phyloP scores from a whole-genome alignment of 1,140 invertebrate genomes.

The Augochlora pura region DNA sequence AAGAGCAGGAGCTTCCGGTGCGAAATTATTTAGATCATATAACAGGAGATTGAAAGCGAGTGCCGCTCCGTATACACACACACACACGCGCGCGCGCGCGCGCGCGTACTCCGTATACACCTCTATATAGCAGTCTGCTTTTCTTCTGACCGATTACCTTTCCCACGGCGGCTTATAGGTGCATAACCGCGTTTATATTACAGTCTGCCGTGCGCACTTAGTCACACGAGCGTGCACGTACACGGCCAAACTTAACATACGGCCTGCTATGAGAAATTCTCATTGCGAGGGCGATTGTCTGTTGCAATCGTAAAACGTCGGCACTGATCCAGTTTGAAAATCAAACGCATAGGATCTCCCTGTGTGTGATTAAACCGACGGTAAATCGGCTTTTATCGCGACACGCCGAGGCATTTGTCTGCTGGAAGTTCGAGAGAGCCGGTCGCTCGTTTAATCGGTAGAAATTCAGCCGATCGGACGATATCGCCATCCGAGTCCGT shows the following conservation, averaged over 20 bases:
- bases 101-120: constrained; percentile 18
- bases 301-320: constrained; percentile 61
- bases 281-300: constrained; percentile 64
- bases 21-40: constrained; percentile 34
- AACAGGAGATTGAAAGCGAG: constrained; percentile 34
- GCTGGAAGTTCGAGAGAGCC: too few species aligned
- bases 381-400: constrained; percentile 12
- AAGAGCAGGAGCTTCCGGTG: neutral
- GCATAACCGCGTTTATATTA: constrained; percentile 68
- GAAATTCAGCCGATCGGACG: too few species aligned
- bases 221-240: constrained; percentile 46
- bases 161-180: constrained; percentile 69
- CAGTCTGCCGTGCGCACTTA: constrained; percentile 58
- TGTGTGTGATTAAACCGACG: neutral
- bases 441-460: too few species aligned
- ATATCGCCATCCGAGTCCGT: too few species aligned
- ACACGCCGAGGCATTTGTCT: too few species aligned
- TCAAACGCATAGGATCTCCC: constrained; percentile 46
- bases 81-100: too few species aligned
- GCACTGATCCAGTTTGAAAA: constrained; percentile 65
- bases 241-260: constrained; percentile 45
- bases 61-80: neutral
- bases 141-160: constrained; percentile 75
- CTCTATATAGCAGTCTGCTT: constrained; percentile 56
- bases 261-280: constrained; percentile 68